Percentiles rank a stretch among this genome's conserved stretches.
phyloP scores from a whole-genome alignment of 2,888 invertebrate species.

The Drosophila vallismaia region DNA sequence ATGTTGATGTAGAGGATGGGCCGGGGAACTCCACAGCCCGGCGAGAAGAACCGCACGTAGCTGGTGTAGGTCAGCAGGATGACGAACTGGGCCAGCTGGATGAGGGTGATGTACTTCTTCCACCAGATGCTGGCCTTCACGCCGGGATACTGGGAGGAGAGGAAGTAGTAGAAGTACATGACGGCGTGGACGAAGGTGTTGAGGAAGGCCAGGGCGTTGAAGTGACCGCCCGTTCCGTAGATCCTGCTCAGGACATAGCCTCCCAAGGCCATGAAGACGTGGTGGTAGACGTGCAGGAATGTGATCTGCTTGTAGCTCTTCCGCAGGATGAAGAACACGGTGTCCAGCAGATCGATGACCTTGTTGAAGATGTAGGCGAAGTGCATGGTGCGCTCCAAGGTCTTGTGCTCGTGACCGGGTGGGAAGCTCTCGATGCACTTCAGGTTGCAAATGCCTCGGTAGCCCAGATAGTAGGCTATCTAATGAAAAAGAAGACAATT shows the following conservation, averaged over 20 bases:
- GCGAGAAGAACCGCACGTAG: constrained; percentile 35
- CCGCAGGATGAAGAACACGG: constrained; percentile 59
- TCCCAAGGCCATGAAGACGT: constrained; percentile 42
- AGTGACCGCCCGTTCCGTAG: constrained; percentile 88
- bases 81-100: constrained; percentile 90
- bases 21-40: constrained; percentile 36
- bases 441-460: constrained; percentile 24
- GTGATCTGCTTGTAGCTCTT: constrained; percentile 63
- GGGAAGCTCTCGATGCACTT: constrained; percentile 47
- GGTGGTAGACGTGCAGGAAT: constrained; percentile 61
- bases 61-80: constrained; percentile 38
- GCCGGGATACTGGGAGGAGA: constrained; percentile 88
- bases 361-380: constrained; percentile 48
- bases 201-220: constrained; percentile 87
- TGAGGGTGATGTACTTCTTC: constrained; percentile 92
- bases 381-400: constrained; percentile 26
- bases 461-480: constrained; percentile 38
- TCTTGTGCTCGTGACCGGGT: constrained; percentile 26
- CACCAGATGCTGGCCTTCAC: constrained; percentile 88
- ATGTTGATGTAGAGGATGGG: constrained; percentile 24
- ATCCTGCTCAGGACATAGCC: constrained; percentile 16
- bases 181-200: constrained; percentile 91
- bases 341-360: constrained; percentile 55
- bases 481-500: not conserved
- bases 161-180: constrained; percentile 93